Conservation (phyloP, 1,140 invertebrate genomes). For the Babylonia areolata region DNA sequence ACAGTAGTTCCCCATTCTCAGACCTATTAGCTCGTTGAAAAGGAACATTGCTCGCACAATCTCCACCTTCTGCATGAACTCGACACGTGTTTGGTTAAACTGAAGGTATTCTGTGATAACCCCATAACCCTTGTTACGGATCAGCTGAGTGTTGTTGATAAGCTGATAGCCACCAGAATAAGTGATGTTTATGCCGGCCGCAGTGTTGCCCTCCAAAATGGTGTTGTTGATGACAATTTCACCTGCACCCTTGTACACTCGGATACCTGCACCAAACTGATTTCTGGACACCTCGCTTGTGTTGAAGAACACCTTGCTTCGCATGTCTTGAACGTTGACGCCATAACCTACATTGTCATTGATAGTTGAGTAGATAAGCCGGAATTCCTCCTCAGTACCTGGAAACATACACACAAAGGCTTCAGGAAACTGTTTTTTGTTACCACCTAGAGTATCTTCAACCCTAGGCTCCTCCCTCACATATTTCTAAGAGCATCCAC, state of each 20-base stretch:
- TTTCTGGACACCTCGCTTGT: constrained; percentile 67
- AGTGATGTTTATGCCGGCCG: constrained; percentile 84
- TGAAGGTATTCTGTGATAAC: constrained; percentile 66
- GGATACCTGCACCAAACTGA: constrained; percentile 72
- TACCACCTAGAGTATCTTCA: too few relatives aligned
- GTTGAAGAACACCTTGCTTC: constrained; percentile 70
- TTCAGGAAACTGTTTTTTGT: too few relatives aligned
- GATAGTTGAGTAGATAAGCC: constrained; percentile 65
- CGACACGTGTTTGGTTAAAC: constrained; percentile 65
- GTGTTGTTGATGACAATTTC: constrained; percentile 71
- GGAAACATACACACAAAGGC: too few relatives aligned
- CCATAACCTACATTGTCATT: constrained; percentile 72
- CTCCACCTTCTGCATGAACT: constrained; percentile 63
- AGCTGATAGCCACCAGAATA: constrained; percentile 93
- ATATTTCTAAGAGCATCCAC: too few relatives aligned
- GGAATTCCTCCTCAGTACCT: constrained; percentile 63
- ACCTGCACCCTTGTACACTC: constrained; percentile 72
- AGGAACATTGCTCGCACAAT: constrained; percentile 62
- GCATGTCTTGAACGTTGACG: constrained; percentile 72
- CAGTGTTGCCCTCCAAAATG: constrained; percentile 63
- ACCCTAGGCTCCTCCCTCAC: too few relatives aligned
- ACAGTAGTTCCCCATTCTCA: constrained; percentile 74
- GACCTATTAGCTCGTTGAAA: constrained; percentile 69
- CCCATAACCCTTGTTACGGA: constrained; percentile 70
- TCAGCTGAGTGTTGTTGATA: constrained; percentile 86